Evolutionary conservation across 2,888 invertebrate species (phyloP).

Genomic region (Melangyna quadrimaculata): DNA sequence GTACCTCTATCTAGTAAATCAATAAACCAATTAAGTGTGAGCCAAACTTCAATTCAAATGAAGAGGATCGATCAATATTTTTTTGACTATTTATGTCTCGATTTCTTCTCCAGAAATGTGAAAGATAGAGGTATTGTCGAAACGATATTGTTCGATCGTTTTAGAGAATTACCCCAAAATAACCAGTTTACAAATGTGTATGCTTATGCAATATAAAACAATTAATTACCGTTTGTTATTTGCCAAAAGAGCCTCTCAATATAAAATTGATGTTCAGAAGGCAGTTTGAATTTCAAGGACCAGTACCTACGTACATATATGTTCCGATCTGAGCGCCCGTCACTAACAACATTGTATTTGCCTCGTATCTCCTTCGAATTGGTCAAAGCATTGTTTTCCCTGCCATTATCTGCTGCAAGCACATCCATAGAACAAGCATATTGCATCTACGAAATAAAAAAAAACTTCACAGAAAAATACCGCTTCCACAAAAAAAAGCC

Average conservation of each 20-base stretch:
- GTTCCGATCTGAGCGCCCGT: not conserved
- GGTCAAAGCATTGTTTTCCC: conserved; percentile 42
- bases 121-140: too few species aligned
- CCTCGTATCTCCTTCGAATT: conserved; percentile 13
- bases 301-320: not conserved
- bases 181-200: too few species aligned
- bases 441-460: conserved; percentile 48
- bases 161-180: too few species aligned
- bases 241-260: not conserved
- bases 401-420: conserved; percentile 44
- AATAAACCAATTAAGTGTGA: too few species aligned
- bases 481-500: conserved; percentile 44
- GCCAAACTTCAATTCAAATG: too few species aligned
- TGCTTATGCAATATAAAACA: too few species aligned
- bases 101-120: too few species aligned
- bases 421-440: not conserved
- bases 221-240: not conserved
- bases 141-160: too few species aligned
- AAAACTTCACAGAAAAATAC: conserved; percentile 61
- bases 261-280: not conserved
- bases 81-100: too few species aligned
- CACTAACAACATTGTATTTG: not conserved
- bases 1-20: too few species aligned
- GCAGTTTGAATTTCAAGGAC: not conserved
- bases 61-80: too few species aligned